phyloP scores from a whole-genome alignment of 2,113 vertebrate genomes.

The Puma concolor region DNA sequence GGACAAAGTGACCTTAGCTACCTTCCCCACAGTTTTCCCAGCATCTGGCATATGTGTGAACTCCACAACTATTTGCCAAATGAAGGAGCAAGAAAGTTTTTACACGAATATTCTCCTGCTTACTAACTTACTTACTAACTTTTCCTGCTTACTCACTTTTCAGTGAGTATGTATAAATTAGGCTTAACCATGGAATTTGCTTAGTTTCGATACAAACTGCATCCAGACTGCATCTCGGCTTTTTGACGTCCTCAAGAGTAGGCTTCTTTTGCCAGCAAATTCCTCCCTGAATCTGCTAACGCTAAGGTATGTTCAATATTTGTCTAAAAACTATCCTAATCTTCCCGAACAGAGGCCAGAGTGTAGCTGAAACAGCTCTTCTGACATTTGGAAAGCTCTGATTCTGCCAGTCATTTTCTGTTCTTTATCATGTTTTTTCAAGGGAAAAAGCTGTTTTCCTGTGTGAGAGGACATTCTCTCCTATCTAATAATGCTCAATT shows the following conservation, averaged over 20 bases:
- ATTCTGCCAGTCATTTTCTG: slow-evolving; percentile 70
- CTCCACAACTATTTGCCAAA: not conserved
- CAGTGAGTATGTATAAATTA: not conserved
- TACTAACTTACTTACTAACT: not conserved
- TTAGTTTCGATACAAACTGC: slow-evolving; percentile 17
- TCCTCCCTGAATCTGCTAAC: slow-evolving; percentile 39
- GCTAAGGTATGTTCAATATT: slow-evolving; percentile 27
- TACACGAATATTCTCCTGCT: not conserved
- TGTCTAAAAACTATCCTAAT: slow-evolving; percentile 60
- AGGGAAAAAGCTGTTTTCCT: slow-evolving; percentile 70
- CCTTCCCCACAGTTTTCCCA: not conserved
- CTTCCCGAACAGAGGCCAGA: slow-evolving; percentile 42
- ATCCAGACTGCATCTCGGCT: not conserved
- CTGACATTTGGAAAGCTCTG: slow-evolving; percentile 68
- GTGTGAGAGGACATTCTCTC: slow-evolving; percentile 53
- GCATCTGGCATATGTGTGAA: not conserved
- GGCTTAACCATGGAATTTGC: not conserved
- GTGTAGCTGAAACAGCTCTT: slow-evolving; percentile 59
- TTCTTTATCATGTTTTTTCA: slow-evolving; percentile 54
- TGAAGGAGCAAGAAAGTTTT: not conserved
- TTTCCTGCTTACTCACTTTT: not conserved
- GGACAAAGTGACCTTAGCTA: not conserved
- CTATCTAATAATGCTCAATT: slow-evolving; percentile 57
- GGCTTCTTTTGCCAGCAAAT: slow-evolving; percentile 8
- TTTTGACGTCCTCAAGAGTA: not conserved